A percentile compares a stretch with the other conserved stretches of the same genome.
Conservation (phyloP, 2,113 vertebrate genomes). For the Reinhardtius hippoglossoides region DNA sequence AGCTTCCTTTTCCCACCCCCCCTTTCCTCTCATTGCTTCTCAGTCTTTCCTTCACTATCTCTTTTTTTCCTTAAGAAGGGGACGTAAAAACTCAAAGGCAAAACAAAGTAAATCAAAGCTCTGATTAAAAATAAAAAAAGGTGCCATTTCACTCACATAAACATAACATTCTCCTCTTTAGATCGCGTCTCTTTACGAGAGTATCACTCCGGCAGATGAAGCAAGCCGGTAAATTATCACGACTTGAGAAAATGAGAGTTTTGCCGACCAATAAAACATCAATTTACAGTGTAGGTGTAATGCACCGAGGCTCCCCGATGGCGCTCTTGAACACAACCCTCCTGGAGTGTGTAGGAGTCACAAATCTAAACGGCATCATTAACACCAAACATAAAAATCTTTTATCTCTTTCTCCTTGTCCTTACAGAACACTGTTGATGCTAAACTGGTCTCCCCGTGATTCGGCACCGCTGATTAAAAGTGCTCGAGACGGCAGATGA, state of each 20-base stretch:
- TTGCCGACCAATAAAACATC: constrained; percentile 52
- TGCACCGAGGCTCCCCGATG: constrained; percentile 27
- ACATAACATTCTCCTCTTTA: constrained; percentile 16
- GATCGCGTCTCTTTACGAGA: constrained; percentile 16
- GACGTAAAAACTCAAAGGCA: not conserved
- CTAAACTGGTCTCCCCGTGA: constrained; percentile 19
- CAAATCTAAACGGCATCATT: constrained; percentile 66
- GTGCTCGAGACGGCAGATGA: constrained; percentile 32
- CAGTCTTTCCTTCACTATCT: not conserved
- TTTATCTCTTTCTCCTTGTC: constrained; percentile 57
- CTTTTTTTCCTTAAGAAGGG: not conserved
- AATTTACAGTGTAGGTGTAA: constrained; percentile 59
- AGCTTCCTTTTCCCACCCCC: not conserved
- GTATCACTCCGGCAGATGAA: constrained; percentile 16
- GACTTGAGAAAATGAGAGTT: constrained; percentile 45
- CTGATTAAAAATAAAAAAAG: constrained; percentile 17
- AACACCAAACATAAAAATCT: constrained; percentile 52
- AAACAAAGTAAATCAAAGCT: constrained; percentile 15
- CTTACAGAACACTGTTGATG: constrained; percentile 48
- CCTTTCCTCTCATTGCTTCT: constrained; percentile 22
- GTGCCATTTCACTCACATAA: not conserved
- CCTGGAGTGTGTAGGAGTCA: constrained; percentile 55
- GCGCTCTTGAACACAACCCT: constrained; percentile 56
- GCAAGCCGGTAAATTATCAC: constrained; percentile 21
- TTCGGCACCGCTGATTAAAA: constrained; percentile 56